A percentile compares a stretch with the other conserved stretches of the same genome.
Evolutionary conservation across 2,797 vertebrate genomes (phyloP).

Genomic region (Todus mexicanus): DNA sequence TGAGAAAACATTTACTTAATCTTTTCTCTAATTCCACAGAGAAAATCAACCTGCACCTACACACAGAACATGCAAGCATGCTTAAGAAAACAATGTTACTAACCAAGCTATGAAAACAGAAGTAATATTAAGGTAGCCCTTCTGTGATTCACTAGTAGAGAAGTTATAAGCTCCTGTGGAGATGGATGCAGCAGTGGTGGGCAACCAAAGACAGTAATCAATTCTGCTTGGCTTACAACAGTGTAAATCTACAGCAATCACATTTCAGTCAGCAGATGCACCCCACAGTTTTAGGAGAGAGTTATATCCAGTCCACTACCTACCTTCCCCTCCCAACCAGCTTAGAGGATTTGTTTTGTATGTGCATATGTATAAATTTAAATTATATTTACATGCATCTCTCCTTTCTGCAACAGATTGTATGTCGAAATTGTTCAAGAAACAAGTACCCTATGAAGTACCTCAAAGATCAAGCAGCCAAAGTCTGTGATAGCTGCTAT

Average conservation of each 20-base stretch:
- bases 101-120: not conserved
- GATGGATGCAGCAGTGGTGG: not conserved
- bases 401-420: slow-evolving; percentile 78
- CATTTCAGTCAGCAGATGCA: not conserved
- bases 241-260: not conserved
- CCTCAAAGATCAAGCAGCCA: slow-evolving; percentile 91
- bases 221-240: not conserved
- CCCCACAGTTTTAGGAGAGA: not conserved
- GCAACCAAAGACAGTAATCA: not conserved
- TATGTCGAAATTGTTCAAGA: slow-evolving; percentile 92
- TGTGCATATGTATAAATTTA: not conserved
- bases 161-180: not conserved
- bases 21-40: not conserved
- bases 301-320: not conserved
- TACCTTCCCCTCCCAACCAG: not conserved
- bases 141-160: not conserved
- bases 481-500: slow-evolving; percentile 94
- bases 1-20: not conserved
- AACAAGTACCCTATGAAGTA: slow-evolving; percentile 96
- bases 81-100: not conserved
- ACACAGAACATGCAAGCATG: not conserved
- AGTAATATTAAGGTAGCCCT: not conserved
- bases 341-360: not conserved
- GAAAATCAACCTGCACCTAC: not conserved
- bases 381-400: not conserved